These are phyloP conservation scores for Xiphydria camelus DNA, from an alignment of 2,888 invertebrate species.

Conservation along the genomic window DNA sequence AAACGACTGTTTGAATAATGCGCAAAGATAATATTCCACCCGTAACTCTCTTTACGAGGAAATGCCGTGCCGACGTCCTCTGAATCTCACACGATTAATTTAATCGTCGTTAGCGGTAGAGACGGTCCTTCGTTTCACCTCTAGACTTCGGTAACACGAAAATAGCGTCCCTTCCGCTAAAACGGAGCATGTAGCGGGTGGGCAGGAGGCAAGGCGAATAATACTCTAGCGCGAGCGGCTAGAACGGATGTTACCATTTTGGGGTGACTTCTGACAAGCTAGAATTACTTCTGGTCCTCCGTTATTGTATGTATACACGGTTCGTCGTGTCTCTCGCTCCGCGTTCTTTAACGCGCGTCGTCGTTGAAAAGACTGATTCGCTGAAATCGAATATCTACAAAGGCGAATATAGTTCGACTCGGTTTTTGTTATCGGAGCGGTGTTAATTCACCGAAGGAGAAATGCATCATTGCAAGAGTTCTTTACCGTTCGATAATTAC, in stretches of 20 bases:
- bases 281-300: conserved; percentile 34
- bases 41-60: no score
- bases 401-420: no score
- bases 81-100: conserved; percentile 5
- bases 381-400: no score
- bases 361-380: no score
- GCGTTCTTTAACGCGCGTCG: no score
- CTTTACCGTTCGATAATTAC: no score
- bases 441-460: no score
- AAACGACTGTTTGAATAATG: not conserved
- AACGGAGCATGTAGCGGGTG: conserved; percentile 8
- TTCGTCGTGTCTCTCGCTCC: no score
- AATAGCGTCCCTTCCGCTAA: conserved; percentile 24
- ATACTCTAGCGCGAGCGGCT: conserved; percentile 2
- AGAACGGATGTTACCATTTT: conserved; percentile 33
- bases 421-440: no score
- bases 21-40: not conserved
- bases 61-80: no score
- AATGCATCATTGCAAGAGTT: no score
- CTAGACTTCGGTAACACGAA: conserved; percentile 21
- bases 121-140: conserved; percentile 7
- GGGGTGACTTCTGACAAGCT: conserved; percentile 30
- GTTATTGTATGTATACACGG: no score
- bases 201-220: conserved; percentile 7
- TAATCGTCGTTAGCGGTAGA: conserved; percentile 6